These are phyloP conservation scores for Peromyscus polionotus DNA, from an alignment of 2,113 vertebrate genomes.

Conservation along the genomic window DNA sequence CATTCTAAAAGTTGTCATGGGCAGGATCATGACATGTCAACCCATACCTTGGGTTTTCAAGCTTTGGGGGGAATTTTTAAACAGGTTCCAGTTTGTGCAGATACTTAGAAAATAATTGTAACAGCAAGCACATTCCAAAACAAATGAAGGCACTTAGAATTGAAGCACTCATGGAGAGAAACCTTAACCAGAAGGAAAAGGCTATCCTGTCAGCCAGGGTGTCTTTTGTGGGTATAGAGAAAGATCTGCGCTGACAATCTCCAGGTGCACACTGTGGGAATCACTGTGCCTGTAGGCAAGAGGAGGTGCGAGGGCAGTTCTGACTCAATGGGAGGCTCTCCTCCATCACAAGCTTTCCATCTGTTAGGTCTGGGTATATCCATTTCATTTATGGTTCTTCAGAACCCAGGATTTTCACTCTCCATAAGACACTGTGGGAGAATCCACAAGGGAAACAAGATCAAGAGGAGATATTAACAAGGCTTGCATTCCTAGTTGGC, in stretches of 20 bases:
- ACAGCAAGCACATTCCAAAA: not conserved
- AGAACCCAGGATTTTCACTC: not conserved
- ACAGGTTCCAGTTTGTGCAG: rapidly evolving
- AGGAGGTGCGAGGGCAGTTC: not conserved
- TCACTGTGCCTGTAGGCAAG: not conserved
- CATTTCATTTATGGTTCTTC: not conserved
- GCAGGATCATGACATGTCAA: not conserved
- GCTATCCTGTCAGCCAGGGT: not conserved
- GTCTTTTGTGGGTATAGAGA: not conserved
- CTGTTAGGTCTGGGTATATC: not conserved
- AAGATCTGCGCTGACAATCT: not conserved
- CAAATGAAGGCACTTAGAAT: not conserved
- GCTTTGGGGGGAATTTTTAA: not conserved
- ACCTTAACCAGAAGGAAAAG: not conserved
- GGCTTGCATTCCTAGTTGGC: not conserved
- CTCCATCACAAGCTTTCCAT: not conserved
- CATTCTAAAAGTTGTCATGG: not conserved
- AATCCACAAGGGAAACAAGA: not conserved
- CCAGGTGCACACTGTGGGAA: conserved; percentile 1
- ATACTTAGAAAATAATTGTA: not conserved
- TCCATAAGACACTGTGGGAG: not conserved
- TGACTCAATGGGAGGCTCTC: not conserved
- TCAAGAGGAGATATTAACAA: not conserved
- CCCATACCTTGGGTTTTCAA: not conserved
- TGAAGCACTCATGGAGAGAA: not conserved